phyloP scores from a whole-genome alignment of 2,888 invertebrate genomes.

The Eupithecia vulgata region DNA sequence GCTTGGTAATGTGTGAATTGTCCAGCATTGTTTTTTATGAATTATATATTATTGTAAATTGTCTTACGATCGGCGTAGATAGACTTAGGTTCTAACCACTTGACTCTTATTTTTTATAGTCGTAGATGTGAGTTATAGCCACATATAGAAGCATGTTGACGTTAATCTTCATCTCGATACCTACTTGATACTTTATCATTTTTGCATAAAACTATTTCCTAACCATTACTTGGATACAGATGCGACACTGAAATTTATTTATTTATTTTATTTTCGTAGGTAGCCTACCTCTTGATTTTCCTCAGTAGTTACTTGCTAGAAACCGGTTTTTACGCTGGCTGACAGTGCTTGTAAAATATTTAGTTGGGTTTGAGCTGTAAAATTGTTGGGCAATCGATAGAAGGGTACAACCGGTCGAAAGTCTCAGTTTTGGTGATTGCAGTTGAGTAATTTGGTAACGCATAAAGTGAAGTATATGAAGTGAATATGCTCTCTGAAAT shows the following conservation, averaged over 20 bases:
- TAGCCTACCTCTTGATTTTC: slow-evolving; percentile 20
- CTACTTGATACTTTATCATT: background rate
- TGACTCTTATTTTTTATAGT: too few species aligned
- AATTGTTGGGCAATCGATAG: slow-evolving; percentile 42
- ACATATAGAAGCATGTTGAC: too few species aligned
- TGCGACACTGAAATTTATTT: background rate
- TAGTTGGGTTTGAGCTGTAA: slow-evolving; percentile 30
- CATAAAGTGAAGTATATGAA: slow-evolving; percentile 30
- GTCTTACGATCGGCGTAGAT: too few species aligned
- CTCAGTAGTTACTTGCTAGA: slow-evolving; percentile 27
- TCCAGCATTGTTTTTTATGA: too few species aligned
- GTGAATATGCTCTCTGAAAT: slow-evolving; percentile 23
- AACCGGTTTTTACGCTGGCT: slow-evolving; percentile 41
- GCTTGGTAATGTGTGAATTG: too few species aligned
- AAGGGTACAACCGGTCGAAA: slow-evolving; percentile 35
- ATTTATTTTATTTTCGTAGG: slow-evolving; percentile 18
- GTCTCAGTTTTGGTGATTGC: slow-evolving; percentile 18
- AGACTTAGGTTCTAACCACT: too few species aligned
- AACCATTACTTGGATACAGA: background rate
- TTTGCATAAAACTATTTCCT: background rate
- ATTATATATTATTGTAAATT: too few species aligned
- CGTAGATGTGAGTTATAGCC: too few species aligned
- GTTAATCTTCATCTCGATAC: too few species aligned
- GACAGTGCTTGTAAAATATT: slow-evolving; percentile 35
- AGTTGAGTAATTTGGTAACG: slow-evolving; percentile 29